Evolutionary conservation across 2,113 vertebrate genomes (phyloP).

Genomic region (Probosciger aterrimus): DNA sequence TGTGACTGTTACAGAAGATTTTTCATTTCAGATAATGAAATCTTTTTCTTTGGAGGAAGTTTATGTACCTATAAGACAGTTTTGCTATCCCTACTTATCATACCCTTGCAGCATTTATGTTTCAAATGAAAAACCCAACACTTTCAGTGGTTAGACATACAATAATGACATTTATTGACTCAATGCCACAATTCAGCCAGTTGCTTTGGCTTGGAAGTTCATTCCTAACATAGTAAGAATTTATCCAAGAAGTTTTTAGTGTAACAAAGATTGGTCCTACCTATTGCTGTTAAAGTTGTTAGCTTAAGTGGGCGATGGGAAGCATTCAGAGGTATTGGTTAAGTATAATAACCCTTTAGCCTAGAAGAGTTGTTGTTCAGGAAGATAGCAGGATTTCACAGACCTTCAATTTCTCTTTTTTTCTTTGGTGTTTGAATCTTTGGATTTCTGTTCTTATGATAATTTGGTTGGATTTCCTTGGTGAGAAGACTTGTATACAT

Average conservation of each 20-base stretch:
- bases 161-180: background rate
- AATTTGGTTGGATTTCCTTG: background rate
- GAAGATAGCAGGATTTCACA: background rate
- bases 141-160: background rate
- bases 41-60: background rate
- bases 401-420: background rate
- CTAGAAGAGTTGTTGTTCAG: background rate
- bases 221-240: background rate
- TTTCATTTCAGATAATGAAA: background rate
- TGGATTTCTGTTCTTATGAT: background rate
- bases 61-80: slow-evolving; percentile 20
- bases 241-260: background rate
- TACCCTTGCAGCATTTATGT: slow-evolving; percentile 9
- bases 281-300: background rate
- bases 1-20: background rate
- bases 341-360: background rate
- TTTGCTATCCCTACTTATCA: background rate
- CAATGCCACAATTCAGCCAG: background rate
- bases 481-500: background rate
- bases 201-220: background rate
- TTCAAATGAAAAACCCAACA: background rate
- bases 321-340: background rate
- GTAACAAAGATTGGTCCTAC: background rate
- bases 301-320: background rate
- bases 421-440: background rate